Base-by-base conservation (phyloP, 2,888 invertebrate species). In the Sinohyriopsis cumingii region DNA sequence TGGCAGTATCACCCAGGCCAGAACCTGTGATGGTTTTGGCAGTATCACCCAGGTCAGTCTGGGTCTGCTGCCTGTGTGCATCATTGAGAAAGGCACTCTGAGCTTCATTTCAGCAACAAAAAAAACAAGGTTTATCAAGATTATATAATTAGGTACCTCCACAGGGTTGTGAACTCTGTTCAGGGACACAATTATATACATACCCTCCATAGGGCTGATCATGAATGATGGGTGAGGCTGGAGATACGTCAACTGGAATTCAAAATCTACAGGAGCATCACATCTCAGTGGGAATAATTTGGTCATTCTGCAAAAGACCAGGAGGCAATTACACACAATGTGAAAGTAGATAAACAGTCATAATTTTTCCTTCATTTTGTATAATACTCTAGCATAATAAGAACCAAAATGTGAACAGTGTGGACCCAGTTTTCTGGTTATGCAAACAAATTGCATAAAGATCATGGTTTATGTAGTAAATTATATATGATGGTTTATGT, bases 191-290 rank as follows among this genome's bases (percentile, higher is more conserved):
- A 59, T 45, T 33, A 19, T 22, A 55, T 64, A 66, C 77, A 65
- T 69, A 89, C 89, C 90, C 82, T 85, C 79, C 82, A 88, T 79
- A 9, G 90, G 90, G 63, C 87, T 79, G 9, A 90, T 82, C 45
- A 77, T 75, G 69, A 89, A 88, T 18, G 89, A 84, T 61, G 87
- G 86, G 73, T 89, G 86, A 28, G 84, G 83, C 55, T 89, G 87
- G 25, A 87, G 71, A 64, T 85, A 85, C 6, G 83, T 83, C 20
- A 90, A 73, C 55, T 86, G 81, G 75, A 85, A 90, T 75, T 90
- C 89, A 86, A 90, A 90, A 72, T 90, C 89, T n/a, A 90, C 81
- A 9, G 89, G 89, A 20, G 85, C 88, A 70, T 87, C 81, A 78
- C 87, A 88, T 65, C 82, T 72, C 55, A 90, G 77, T 9, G 89